These are phyloP conservation scores for Aleiodes leptofemur DNA, from an alignment of 2,888 invertebrate species.

Conservation along the genomic window DNA sequence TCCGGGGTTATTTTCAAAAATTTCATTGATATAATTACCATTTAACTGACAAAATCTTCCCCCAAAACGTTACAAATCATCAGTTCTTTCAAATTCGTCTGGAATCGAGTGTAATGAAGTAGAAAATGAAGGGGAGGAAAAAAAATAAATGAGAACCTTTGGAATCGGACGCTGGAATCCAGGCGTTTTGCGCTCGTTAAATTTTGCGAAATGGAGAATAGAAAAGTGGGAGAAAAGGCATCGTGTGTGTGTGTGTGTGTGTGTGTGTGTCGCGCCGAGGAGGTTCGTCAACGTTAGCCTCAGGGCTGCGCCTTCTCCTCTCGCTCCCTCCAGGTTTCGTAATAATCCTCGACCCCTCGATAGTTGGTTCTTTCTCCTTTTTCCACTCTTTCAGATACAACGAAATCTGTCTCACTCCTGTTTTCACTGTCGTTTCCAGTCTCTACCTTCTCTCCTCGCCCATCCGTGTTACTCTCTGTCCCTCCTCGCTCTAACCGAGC, in stretches of 20 bases:
- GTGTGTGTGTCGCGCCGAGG: slow-evolving; percentile 43
- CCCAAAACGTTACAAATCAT: not conserved
- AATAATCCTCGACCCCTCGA: slow-evolving; percentile 62
- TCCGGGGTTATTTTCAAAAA: too few relatives aligned
- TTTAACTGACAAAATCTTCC: too few relatives aligned
- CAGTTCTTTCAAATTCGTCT: slow-evolving; percentile 26
- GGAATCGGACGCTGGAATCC: slow-evolving; percentile 37
- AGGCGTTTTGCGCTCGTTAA: slow-evolving; percentile 45
- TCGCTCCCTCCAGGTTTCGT: slow-evolving; percentile 48
- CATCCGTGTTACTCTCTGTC: slow-evolving; percentile 47
- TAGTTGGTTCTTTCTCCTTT: slow-evolving; percentile 41
- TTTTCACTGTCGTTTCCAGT: slow-evolving; percentile 24
- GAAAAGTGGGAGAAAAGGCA: slow-evolving; percentile 21
- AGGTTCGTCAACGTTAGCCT: slow-evolving; percentile 58
- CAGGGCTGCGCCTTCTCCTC: slow-evolving; percentile 50
- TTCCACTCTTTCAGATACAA: slow-evolving; percentile 4
- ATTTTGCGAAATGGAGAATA: slow-evolving; percentile 41
- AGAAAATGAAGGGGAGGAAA: not conserved
- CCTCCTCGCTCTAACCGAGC: slow-evolving; percentile 56
- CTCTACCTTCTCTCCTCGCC: slow-evolving; percentile 8
- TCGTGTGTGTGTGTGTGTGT: slow-evolving; percentile 44
- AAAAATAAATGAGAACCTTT: slow-evolving; percentile 33
- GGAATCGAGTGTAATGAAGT: slow-evolving; percentile 22
- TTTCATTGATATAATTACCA: too few relatives aligned
- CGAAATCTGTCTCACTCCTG: slow-evolving; percentile 28